Evolutionary conservation across 2,797 vertebrate genomes (phyloP).

Genomic region (Coilia nasus): DNA sequence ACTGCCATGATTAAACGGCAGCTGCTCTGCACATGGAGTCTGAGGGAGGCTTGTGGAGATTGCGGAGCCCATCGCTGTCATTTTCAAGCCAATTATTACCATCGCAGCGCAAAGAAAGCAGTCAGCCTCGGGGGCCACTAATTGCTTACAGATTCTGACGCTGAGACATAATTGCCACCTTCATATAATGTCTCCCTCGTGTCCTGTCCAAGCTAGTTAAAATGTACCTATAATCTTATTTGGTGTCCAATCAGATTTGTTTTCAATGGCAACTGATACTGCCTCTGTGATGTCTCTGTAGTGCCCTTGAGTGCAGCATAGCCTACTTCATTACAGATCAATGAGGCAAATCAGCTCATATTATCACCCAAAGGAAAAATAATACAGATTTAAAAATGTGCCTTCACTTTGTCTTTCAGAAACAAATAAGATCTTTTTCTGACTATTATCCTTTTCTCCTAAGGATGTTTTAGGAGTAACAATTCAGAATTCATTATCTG

Average conservation of each 20-base stretch:
- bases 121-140: constrained; percentile 40
- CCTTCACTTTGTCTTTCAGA: too few relatives aligned
- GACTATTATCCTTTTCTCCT: too few relatives aligned
- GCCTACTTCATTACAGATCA: not conserved
- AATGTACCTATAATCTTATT: constrained; percentile 13
- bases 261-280: not conserved
- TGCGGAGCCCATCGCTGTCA: constrained; percentile 49
- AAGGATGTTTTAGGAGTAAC: too few relatives aligned
- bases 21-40: constrained; percentile 20
- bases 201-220: constrained; percentile 21
- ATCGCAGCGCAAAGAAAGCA: constrained; percentile 42
- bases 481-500: too few relatives aligned
- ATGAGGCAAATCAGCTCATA: not conserved
- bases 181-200: constrained; percentile 37
- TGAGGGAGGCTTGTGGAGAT: constrained; percentile 25
- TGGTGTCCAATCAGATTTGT: not conserved
- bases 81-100: constrained; percentile 53
- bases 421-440: too few relatives aligned
- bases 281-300: not conserved
- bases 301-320: not conserved
- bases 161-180: constrained; percentile 46
- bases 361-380: not conserved
- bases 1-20: constrained; percentile 36
- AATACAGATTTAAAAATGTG: too few relatives aligned
- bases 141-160: constrained; percentile 52